Evolutionary conservation across 2,888 invertebrate genomes (phyloP).

Genomic region (Apomyelois bistriatella): DNA sequence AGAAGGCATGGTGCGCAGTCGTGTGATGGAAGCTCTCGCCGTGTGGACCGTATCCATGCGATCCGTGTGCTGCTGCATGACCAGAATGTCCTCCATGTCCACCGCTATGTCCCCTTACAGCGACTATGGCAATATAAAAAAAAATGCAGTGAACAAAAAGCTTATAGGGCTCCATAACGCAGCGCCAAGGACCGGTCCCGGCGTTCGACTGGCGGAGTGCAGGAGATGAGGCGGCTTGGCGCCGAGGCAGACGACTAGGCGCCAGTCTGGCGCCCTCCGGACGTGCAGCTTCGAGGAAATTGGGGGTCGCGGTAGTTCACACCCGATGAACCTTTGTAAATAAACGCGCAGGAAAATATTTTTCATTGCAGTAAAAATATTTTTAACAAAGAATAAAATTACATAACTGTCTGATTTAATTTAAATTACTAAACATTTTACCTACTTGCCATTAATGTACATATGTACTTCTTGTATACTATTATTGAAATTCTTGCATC

Average conservation of each 20-base stretch:
- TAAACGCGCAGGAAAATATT: neutral
- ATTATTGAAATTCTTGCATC: too few species aligned
- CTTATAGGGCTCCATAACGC: conserved; percentile 50
- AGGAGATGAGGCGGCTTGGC: conserved; percentile 50
- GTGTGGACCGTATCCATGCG: conserved; percentile 32
- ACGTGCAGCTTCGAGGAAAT: conserved; percentile 18
- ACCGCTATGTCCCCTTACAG: conserved; percentile 27
- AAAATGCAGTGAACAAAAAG: conserved; percentile 34
- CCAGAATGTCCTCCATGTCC: conserved; percentile 17
- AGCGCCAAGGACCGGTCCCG: conserved; percentile 52
- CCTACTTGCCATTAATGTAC: too few species aligned
- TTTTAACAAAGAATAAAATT: too few species aligned
- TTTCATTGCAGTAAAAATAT: neutral
- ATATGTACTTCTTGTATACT: too few species aligned
- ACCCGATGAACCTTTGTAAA: neutral
- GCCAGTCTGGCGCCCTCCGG: conserved; percentile 51
- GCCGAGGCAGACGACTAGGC: conserved; percentile 55
- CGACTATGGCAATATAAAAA: conserved; percentile 36
- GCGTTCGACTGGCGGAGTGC: conserved; percentile 56
- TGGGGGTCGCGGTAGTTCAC: neutral
- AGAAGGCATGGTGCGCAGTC: conserved; percentile 54
- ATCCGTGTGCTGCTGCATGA: neutral
- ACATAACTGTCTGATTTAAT: too few species aligned
- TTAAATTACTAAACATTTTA: too few species aligned
- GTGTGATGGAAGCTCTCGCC: conserved; percentile 41